Percentiles rank a stretch among this genome's conserved stretches.
These are phyloP conservation scores for Nephrotoma appendiculata DNA, from an alignment of 2,888 invertebrate genomes.

Conservation along the genomic window DNA sequence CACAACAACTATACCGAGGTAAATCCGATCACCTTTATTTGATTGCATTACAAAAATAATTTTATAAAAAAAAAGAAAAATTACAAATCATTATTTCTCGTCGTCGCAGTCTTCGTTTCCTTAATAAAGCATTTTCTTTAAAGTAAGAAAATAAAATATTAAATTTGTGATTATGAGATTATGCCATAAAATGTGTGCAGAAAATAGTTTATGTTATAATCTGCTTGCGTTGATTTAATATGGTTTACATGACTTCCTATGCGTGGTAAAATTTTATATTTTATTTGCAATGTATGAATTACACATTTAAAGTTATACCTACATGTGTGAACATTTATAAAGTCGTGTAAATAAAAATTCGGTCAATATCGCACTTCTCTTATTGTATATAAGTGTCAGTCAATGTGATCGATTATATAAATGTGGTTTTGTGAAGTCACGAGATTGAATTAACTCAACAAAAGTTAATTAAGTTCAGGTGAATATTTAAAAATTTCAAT, in stretches of 20 bases:
- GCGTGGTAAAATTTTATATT: not conserved
- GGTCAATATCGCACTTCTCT: not conserved
- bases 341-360: not conserved
- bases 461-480: not conserved
- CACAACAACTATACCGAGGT: not conserved
- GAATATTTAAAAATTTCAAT: not conserved
- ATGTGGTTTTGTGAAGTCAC: not conserved
- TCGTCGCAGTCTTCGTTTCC: not conserved
- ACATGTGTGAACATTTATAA: not conserved
- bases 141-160: not conserved
- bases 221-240: not conserved
- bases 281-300: not conserved
- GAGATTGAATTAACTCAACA: not conserved
- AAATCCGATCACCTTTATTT: not conserved
- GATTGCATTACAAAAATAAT: not conserved
- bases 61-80: not conserved
- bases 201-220: not conserved
- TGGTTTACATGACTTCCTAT: not conserved
- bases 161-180: not conserved
- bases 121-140: not conserved
- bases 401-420: not conserved
- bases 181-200: not conserved
- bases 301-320: not conserved
- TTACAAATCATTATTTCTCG: not conserved
- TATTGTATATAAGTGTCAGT: not conserved